Evolutionary conservation across 2,888 invertebrate species (phyloP).

Genomic region (Ennomos quercinarius): DNA sequence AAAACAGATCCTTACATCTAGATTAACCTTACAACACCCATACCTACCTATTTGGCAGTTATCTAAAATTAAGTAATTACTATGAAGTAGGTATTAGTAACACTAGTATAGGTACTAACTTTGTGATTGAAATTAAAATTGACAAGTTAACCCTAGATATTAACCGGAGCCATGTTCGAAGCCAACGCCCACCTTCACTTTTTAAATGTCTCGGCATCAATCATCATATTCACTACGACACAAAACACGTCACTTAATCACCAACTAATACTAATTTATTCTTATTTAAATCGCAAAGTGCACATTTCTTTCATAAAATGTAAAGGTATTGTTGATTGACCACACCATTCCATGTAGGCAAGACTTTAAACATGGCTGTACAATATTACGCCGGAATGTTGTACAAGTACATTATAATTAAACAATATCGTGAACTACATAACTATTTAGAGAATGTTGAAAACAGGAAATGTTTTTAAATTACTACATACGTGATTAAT

Average conservation of each 20-base stretch:
- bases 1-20: slow-evolving; percentile 37
- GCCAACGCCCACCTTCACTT: slow-evolving; percentile 2
- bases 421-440: background rate
- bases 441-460: slow-evolving; percentile 27
- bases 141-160: slow-evolving; percentile 52
- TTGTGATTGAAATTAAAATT: slow-evolving; percentile 69
- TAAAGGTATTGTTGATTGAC: too few relatives aligned
- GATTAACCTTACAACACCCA: slow-evolving; percentile 74
- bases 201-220: too few relatives aligned
- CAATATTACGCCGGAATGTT: slow-evolving; percentile 14
- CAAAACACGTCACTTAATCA: too few relatives aligned
- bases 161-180: slow-evolving; percentile 9
- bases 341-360: background rate
- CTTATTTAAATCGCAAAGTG: background rate
- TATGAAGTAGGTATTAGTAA: slow-evolving; percentile 54
- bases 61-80: slow-evolving; percentile 63
- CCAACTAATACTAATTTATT: too few relatives aligned
- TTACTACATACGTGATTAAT: slow-evolving; percentile 11
- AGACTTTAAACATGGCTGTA: slow-evolving; percentile 15
- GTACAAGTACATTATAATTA: slow-evolving; percentile 1
- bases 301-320: background rate
- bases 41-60: slow-evolving; percentile 81
- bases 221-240: too few relatives aligned
- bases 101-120: slow-evolving; percentile 51
- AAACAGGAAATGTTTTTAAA: slow-evolving; percentile 27